Conservation (phyloP, 1,140 invertebrate genomes). For the Ylistrum balloti region DNA sequence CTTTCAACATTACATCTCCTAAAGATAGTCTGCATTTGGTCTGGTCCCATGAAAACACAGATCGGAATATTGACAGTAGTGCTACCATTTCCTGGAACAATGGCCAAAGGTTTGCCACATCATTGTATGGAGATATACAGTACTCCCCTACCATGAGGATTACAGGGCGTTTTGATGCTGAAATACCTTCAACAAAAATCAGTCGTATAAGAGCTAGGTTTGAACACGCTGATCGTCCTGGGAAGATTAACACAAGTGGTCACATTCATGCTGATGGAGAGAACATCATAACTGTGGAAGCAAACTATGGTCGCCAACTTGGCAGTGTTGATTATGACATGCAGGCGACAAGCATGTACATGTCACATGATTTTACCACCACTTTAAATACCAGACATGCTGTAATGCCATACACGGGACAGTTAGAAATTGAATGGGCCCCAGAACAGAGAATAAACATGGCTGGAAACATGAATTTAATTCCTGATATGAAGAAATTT, state of each 20-base stretch:
- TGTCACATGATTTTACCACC: slow-evolving; percentile 62
- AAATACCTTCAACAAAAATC: slow-evolving; percentile 51
- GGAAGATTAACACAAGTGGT: slow-evolving; percentile 52
- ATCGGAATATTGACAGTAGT: slow-evolving; percentile 56
- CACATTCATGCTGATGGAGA: slow-evolving; percentile 60
- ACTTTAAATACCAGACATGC: slow-evolving; percentile 60
- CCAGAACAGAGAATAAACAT: slow-evolving; percentile 51
- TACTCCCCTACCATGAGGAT: slow-evolving; percentile 42
- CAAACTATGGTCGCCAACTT: slow-evolving; percentile 53
- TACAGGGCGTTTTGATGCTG: slow-evolving; percentile 50
- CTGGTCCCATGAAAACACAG: slow-evolving; percentile 65
- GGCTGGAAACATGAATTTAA: slow-evolving; percentile 51
- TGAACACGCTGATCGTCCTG: slow-evolving; percentile 64
- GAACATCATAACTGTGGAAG: slow-evolving; percentile 60
- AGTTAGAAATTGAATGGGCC: slow-evolving; percentile 56
- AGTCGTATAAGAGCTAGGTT: slow-evolving; percentile 50
- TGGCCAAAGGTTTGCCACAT: slow-evolving; percentile 55
- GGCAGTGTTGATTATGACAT: slow-evolving; percentile 56
- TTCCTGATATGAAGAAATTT: slow-evolving; percentile 50
- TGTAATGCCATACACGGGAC: slow-evolving; percentile 60
- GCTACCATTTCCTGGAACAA: slow-evolving; percentile 60
- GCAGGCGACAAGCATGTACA: slow-evolving; percentile 53
- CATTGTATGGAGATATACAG: slow-evolving; percentile 58
- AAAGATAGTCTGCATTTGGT: slow-evolving; percentile 56
- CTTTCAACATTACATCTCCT: slow-evolving; percentile 58